Conservation (phyloP, 1,140 invertebrate species). For the Adoxophyes honmai region DNA sequence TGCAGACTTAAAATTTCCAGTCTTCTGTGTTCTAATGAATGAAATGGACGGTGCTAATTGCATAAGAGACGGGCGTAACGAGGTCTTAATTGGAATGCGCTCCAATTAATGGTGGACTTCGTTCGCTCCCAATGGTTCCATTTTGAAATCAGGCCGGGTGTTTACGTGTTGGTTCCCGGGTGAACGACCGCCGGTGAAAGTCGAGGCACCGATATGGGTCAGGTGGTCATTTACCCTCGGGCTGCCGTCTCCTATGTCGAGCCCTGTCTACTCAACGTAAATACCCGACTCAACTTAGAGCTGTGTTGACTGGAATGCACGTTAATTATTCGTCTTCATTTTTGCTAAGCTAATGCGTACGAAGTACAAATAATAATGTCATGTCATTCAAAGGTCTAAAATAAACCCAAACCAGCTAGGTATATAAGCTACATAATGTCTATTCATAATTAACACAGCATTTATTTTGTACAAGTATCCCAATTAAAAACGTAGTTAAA, state of each 20-base stretch:
- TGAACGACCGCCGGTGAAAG: constrained; percentile 68
- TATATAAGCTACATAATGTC: no score
- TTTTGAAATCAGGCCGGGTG: constrained; percentile 54
- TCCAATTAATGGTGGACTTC: constrained; percentile 58
- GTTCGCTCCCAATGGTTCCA: constrained; percentile 33
- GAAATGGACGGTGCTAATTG: constrained; percentile 50
- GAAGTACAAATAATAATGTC: no score
- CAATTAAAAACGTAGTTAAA: not conserved
- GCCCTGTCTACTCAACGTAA: constrained; percentile 20
- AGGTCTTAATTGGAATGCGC: constrained; percentile 70
- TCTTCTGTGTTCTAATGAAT: constrained; percentile 20
- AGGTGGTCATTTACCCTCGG: constrained; percentile 67
- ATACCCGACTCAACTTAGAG: constrained; percentile 11
- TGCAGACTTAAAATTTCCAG: not conserved
- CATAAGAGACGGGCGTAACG: constrained; percentile 63
- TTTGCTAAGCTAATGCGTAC: no score
- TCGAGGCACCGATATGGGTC: constrained; percentile 60
- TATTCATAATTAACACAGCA: no score
- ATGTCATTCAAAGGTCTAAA: no score
- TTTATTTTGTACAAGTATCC: no score
- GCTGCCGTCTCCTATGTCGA: constrained; percentile 31
- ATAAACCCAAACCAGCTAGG: no score
- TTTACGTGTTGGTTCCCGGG: constrained; percentile 57
- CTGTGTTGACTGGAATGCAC: constrained; percentile 16
- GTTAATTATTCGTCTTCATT: no score